These are phyloP conservation scores for Leptopilina myrica DNA, from an alignment of 2,888 invertebrate species.

Conservation along the genomic window DNA sequence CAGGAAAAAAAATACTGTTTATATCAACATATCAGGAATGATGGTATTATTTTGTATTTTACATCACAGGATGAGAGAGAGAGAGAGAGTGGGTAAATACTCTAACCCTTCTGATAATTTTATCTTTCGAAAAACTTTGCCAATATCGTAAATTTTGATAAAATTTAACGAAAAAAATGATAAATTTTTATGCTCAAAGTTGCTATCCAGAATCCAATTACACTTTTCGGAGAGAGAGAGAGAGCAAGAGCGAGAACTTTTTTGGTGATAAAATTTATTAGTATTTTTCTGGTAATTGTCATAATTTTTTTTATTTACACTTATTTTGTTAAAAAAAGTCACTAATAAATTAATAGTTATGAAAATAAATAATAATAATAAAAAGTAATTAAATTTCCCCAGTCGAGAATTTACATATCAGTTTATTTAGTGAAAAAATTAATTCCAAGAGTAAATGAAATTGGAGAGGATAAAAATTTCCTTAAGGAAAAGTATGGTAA, in stretches of 20 bases:
- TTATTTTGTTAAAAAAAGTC: too few relatives aligned
- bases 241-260: background rate
- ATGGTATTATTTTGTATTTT: background rate
- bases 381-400: too few relatives aligned
- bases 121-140: background rate
- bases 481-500: too few relatives aligned
- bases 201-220: background rate
- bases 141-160: background rate
- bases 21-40: background rate
- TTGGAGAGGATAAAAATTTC: too few relatives aligned
- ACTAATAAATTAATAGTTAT: too few relatives aligned
- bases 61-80: background rate
- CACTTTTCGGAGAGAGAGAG: background rate
- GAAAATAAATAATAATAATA: too few relatives aligned
- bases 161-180: background rate
- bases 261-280: too few relatives aligned
- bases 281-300: background rate
- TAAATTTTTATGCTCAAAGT: background rate
- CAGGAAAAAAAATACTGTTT: background rate
- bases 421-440: too few relatives aligned
- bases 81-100: background rate
- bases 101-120: slow-evolving; percentile 1
- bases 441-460: too few relatives aligned
- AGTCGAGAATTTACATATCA: too few relatives aligned
- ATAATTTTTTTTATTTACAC: background rate